phyloP scores from a whole-genome alignment of 2,113 vertebrate genomes.

The Heterotis niloticus region DNA sequence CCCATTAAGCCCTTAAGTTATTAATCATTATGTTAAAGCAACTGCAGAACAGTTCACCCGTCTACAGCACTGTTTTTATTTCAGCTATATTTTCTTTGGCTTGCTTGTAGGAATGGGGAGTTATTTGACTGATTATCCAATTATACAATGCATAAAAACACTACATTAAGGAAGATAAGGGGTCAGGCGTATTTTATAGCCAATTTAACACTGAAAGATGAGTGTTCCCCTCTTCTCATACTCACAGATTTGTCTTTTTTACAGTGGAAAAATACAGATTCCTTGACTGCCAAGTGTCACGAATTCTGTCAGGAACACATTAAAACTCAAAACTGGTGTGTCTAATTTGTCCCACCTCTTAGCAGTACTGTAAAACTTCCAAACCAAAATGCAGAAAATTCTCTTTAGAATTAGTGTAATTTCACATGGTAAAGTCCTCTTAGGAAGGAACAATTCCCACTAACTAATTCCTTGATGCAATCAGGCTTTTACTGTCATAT shows the following conservation, averaged over 20 bases:
- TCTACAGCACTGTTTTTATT: background rate
- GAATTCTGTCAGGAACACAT: background rate
- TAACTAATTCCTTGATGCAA: background rate
- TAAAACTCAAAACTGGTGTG: background rate
- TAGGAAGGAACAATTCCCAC: background rate
- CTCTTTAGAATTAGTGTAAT: background rate
- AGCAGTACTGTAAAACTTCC: conserved; percentile 9
- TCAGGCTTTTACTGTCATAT: too few species aligned
- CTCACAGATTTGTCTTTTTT: background rate
- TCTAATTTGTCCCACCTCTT: conserved; percentile 11
- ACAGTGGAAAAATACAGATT: background rate
- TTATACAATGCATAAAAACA: background rate
- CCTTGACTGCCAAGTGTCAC: background rate
- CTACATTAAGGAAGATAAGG: background rate
- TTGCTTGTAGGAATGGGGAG: background rate
- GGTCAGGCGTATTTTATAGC: background rate
- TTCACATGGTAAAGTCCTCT: background rate
- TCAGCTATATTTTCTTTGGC: background rate
- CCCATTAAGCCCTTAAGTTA: too few species aligned
- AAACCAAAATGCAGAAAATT: conserved; percentile 5
- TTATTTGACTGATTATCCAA: conserved; percentile 14
- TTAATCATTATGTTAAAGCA: background rate
- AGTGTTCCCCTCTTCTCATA: background rate
- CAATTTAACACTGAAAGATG: conserved; percentile 3
- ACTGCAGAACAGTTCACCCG: background rate